These are phyloP conservation scores for Gymnoscelis rufifasciata DNA, from an alignment of 2,888 invertebrate species.

Conservation along the genomic window DNA sequence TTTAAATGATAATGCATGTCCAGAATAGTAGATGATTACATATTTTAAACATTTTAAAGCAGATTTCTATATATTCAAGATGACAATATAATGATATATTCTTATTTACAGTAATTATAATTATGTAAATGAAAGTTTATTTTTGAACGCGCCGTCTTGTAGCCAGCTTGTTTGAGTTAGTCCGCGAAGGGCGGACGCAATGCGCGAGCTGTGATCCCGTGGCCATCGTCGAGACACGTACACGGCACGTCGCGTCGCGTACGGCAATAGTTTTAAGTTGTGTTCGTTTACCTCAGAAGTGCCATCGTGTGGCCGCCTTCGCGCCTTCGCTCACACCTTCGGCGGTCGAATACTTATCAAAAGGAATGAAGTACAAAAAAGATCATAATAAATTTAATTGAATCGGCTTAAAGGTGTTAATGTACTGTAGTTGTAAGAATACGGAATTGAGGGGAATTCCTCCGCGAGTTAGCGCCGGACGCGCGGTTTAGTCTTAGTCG, in stretches of 20 bases:
- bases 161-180: constrained; percentile 27
- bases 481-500: constrained; percentile 31
- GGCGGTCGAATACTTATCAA: constrained; percentile 48
- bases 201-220: constrained; percentile 50
- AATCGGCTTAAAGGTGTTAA: constrained; percentile 64
- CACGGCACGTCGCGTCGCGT: constrained; percentile 56
- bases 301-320: constrained; percentile 48
- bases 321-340: constrained; percentile 20
- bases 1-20: constrained; percentile 66
- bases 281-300: constrained; percentile 69
- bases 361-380: constrained; percentile 68
- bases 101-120: constrained; percentile 70
- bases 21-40: constrained; percentile 64
- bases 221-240: constrained; percentile 48
- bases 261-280: constrained; percentile 55
- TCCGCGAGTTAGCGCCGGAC: constrained; percentile 24
- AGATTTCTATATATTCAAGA: constrained; percentile 73
- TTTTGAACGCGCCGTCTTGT: constrained; percentile 32
- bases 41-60: constrained; percentile 71
- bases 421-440: constrained; percentile 61
- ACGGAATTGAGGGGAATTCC: constrained; percentile 62
- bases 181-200: constrained; percentile 30
- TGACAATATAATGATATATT: constrained; percentile 72
- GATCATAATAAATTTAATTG: constrained; percentile 60
- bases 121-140: constrained; percentile 42